Conservation (phyloP, 2,888 invertebrate genomes). For the Dryomyza anilis region DNA sequence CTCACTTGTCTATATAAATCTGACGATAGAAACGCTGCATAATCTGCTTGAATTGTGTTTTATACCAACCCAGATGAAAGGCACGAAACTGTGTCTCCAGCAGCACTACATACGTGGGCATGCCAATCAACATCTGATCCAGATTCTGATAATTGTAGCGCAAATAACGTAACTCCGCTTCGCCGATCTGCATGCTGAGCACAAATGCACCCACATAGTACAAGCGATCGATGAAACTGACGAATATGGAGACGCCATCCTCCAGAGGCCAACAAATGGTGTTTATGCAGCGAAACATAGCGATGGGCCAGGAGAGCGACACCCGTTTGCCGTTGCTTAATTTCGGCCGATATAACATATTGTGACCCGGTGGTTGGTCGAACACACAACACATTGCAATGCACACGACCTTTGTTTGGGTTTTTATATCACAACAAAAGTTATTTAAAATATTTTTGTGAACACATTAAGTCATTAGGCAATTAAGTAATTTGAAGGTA, state of each 20-base stretch:
- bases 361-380: neutral
- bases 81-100: neutral
- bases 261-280: constrained; percentile 48
- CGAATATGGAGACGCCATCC: constrained; percentile 34
- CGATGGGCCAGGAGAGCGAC: constrained; percentile 43
- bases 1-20: constrained; percentile 10
- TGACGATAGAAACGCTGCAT: neutral
- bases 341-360: constrained; percentile 46
- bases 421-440: neutral
- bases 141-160: neutral
- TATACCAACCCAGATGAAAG: neutral
- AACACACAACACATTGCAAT: neutral
- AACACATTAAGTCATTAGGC: neutral
- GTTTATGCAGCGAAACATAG: constrained; percentile 40
- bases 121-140: neutral
- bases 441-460: neutral
- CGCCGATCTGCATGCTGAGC: neutral
- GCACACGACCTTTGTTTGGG: neutral
- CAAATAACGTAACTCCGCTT: neutral
- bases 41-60: neutral
- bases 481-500: neutral
- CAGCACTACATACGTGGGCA: neutral
- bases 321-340: constrained; percentile 38
- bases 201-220: neutral
- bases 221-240: constrained; percentile 34